Evolutionary conservation across 2,888 invertebrate species (phyloP), one percentile per base, ranked within the genome.

Genomic region (Synanthedon tipuliformis): DNA sequence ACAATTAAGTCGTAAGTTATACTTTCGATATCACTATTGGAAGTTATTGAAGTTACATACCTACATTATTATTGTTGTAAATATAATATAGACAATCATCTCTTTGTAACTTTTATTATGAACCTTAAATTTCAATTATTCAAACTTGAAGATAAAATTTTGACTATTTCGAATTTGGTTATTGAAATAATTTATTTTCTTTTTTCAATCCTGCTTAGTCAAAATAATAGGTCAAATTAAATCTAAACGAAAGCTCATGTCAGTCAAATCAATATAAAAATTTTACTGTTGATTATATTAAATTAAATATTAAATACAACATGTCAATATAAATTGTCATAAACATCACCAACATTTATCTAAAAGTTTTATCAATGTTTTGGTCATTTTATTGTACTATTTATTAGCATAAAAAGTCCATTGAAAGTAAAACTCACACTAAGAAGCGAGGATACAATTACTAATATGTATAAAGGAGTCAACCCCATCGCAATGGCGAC

Each of bases 401-500:
- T 75, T 74, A 78, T 76, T 72, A 62, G 69, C 53, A 48, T 58
- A 18, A 45, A 13, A 45, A 45, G 49, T 49, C 49, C 16, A 10
- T 49, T 12, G 15, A 23, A 49, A 49, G 23, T 49, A 49, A 23
- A 49, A 49, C 12, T 15, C 16, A 23, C 13, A 49, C 48, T 45
- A 49, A 15, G 12, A 10, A 49, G 49, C 45, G n/a, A 45, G 45
- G 45, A 45, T 45, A 45, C 15, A 34, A 45, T 45, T 45, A 15
- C 4, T 45, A 13, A n/a, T 15, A 12, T 49, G 49, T 49, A 49
- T 53, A 13, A 12, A 3, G 15, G 45, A 61, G 65, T 81, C 67
- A 82, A 54, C 88, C 85, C 84, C 86, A 88, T 58, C 87, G 72
- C 41, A 87, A 64, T 3, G 87, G 87, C 13, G 86, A 85, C 56